Evolutionary conservation across 2,888 invertebrate genomes (phyloP), one percentile per base, ranked within the genome.

Genomic region (Agrenia bidenticulata): DNA sequence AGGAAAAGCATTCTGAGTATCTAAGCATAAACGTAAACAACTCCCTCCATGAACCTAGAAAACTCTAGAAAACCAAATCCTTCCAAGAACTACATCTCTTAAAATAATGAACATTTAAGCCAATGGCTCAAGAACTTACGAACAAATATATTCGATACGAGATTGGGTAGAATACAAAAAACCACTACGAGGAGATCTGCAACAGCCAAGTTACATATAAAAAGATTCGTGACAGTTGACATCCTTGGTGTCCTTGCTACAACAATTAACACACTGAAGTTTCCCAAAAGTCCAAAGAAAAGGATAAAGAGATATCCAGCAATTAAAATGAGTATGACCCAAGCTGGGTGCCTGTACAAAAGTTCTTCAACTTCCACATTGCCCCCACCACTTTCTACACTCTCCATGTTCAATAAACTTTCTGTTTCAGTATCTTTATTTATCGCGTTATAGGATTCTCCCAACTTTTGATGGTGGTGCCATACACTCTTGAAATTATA

Each of bases 211-310:
- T 64, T 72, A 21, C 54, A 66, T 23, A 72, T 69, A 51, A 69
- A 72, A n/a, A 64, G 63, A 51, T 72, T 72, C 11, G 72, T 72
- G n/a, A 70, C 69, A 5, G 72, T 68, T 41, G 59, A 60, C 67
- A 72, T 69, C 5, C 66, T 23, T n/a, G 64, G 65, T 7, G 56
- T 67, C 11, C 67, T 60, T 9, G 54, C 21, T 11, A 69, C 67
- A 11, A 72, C 67, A n/a, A 66, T 32, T 0, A 72, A 27, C 9
- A 72, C 69, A 26, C 54, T 59, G 17, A 58, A 63, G 56, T 72
- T 72, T 23, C 72, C 72, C 1, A 69, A 24, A 9, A 72, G 57
- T 4, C 72, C 72, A 55, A 72, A 56, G 23, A 64, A 53, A 21
- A 72, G 65, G 51, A 72, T 64, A 23, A 66, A 21, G 4, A 63